Percentiles rank a stretch among this genome's conserved stretches.
These are phyloP conservation scores for Chymomyza procnemis DNA, from an alignment of 2,888 invertebrate species.

Conservation along the genomic window DNA sequence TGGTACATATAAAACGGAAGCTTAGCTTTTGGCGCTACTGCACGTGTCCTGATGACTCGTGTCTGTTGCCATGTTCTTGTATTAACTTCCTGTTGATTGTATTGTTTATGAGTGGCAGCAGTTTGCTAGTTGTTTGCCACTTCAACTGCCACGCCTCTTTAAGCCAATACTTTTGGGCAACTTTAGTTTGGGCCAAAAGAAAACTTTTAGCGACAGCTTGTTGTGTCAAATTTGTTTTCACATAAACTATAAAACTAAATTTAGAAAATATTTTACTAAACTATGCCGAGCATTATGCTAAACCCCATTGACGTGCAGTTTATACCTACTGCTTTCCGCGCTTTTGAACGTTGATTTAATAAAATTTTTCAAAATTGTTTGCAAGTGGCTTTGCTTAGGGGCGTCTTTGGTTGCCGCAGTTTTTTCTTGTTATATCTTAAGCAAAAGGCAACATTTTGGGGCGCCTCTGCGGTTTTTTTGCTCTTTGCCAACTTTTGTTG, in stretches of 20 bases:
- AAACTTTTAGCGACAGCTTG: background rate
- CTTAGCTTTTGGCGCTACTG: conserved; percentile 2
- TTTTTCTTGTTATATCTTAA: background rate
- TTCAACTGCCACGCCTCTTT: background rate
- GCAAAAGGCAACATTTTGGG: background rate
- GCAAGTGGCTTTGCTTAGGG: background rate
- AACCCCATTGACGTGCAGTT: background rate
- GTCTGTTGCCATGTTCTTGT: conserved; percentile 20
- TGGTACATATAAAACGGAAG: conserved; percentile 1
- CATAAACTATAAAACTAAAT: background rate
- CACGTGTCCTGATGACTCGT: background rate
- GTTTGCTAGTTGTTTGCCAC: conserved; percentile 9
- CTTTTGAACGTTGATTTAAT: background rate
- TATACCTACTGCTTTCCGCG: background rate
- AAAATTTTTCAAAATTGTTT: background rate
- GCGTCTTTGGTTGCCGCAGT: background rate
- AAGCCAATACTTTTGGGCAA: background rate
- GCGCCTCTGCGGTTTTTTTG: background rate
- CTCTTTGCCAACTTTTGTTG: background rate
- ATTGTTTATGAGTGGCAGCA: conserved; percentile 47
- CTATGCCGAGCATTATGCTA: background rate
- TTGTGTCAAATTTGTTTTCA: background rate
- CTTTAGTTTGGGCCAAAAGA: background rate
- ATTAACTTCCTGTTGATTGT: conserved; percentile 53
- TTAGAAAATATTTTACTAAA: background rate